These are phyloP conservation scores for Eulithis prunata DNA, from an alignment of 2,888 invertebrate genomes.

Conservation along the genomic window DNA sequence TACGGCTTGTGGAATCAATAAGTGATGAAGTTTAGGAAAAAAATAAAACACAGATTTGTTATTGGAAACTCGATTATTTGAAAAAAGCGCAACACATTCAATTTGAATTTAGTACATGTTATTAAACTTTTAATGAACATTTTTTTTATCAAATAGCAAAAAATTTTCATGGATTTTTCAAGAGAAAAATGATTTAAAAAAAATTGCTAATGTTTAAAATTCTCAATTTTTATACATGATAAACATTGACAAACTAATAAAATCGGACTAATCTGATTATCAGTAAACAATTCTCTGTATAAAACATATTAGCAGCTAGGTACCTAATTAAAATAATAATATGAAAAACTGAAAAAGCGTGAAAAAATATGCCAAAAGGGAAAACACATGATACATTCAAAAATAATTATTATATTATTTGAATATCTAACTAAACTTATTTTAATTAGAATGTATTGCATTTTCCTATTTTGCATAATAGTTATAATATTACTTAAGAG, in stretches of 20 bases:
- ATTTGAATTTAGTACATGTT: constrained; percentile 46
- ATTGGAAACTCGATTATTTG: constrained; percentile 81
- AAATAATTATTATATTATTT: constrained; percentile 53
- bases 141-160: constrained; percentile 22
- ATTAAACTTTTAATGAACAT: constrained; percentile 30
- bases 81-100: constrained; percentile 77
- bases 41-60: constrained; percentile 70
- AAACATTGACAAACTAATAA: constrained; percentile 16
- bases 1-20: background rate
- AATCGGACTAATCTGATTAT: constrained; percentile 10
- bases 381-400: constrained; percentile 38
- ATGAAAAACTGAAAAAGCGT: constrained; percentile 40
- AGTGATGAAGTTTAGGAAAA: constrained; percentile 33
- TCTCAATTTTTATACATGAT: constrained; percentile 14
- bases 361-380: constrained; percentile 47
- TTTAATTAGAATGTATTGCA: constrained; percentile 75
- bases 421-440: constrained; percentile 68
- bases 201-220: constrained; percentile 12
- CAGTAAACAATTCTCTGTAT: constrained; percentile 11
- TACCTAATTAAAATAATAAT: background rate
- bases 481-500: constrained; percentile 52
- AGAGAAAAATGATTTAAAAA: constrained; percentile 14
- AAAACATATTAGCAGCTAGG: constrained; percentile 15
- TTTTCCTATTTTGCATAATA: constrained; percentile 59
- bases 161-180: constrained; percentile 12